A percentile compares a stretch with the other conserved stretches of the same genome.
Evolutionary conservation across 2,888 invertebrate genomes (phyloP).

Genomic region (Drosophila nr. fundita): DNA sequence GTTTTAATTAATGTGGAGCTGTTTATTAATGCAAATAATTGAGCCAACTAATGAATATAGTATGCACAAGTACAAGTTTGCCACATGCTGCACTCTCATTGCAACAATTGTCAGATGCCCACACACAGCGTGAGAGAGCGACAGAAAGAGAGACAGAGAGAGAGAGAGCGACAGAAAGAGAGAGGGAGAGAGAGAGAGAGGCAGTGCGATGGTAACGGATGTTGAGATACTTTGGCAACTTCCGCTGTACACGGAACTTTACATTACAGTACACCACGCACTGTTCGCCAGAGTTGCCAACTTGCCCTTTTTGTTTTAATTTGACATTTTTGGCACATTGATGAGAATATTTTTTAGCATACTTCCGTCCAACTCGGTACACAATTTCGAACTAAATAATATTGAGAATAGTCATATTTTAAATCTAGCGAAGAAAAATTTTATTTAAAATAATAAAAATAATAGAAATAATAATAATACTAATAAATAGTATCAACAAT

Average conservation of each 20-base stretch:
- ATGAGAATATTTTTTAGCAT: neutral
- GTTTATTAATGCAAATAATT: slow-evolving; percentile 50
- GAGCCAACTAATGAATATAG: slow-evolving; percentile 17
- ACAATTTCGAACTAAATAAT: neutral
- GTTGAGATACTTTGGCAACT: slow-evolving; percentile 62
- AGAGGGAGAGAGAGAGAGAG: neutral
- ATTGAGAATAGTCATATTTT: no score
- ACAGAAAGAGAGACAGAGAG: neutral
- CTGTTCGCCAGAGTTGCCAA: slow-evolving; percentile 17
- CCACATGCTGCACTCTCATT: slow-evolving; percentile 31
- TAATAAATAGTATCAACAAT: no score
- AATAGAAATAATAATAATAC: no score
- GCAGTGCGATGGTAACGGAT: slow-evolving; percentile 44
- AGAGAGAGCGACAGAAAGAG: neutral
- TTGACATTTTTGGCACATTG: neutral
- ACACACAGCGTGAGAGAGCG: slow-evolving; percentile 22
- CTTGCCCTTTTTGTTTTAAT: neutral
- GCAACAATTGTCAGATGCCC: slow-evolving; percentile 54
- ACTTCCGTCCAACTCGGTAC: neutral
- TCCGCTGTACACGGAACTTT: slow-evolving; percentile 61
- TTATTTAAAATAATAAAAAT: no score
- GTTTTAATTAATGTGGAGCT: slow-evolving; percentile 62
- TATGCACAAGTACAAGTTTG: slow-evolving; percentile 1
- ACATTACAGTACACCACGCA: slow-evolving; percentile 65
- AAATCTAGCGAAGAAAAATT: no score